Percentiles rank a stretch among this genome's conserved stretches.
Conservation (phyloP, 2,888 invertebrate species). For the Yponomeuta sedellus region DNA sequence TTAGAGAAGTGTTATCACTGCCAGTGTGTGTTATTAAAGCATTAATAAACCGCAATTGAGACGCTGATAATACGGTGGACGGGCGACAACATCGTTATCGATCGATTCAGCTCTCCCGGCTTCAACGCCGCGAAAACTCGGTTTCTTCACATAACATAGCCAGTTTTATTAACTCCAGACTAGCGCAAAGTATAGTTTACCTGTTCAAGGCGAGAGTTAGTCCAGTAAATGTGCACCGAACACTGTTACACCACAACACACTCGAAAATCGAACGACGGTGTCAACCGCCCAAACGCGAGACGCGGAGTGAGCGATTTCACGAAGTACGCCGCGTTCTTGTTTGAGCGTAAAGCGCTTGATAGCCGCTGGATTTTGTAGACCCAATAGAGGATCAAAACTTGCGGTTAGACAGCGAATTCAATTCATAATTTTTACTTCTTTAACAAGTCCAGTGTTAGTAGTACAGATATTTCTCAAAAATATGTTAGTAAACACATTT, state of each 20-base stretch:
- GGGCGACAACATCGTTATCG: conserved; percentile 70
- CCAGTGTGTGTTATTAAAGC: not conserved
- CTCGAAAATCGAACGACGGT: conserved; percentile 58
- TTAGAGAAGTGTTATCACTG: not conserved
- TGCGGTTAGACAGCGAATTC: no score
- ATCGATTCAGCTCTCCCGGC: conserved; percentile 57
- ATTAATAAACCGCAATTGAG: conserved; percentile 6
- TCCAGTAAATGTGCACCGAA: conserved; percentile 50
- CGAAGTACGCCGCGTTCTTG: not conserved
- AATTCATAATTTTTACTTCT: no score
- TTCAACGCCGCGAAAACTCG: conserved; percentile 36
- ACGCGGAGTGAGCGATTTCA: conserved; percentile 55
- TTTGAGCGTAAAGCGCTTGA: not conserved
- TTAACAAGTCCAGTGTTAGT: no score
- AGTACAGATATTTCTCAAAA: no score
- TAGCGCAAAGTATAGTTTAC: conserved; percentile 34
- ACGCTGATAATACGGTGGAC: conserved; percentile 6
- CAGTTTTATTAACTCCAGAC: not conserved
- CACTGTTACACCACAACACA: conserved; percentile 61
- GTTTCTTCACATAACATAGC: conserved; percentile 42
- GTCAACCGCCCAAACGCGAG: conserved; percentile 58
- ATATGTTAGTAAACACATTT: no score
- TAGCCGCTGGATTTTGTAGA: not conserved
- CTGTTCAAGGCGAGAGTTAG: conserved; percentile 46
- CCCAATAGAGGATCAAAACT: no score